Evolutionary conservation across 2,797 vertebrate genomes (phyloP), one percentile per base, ranked within the genome.

Genomic region (Myripristis murdjan): DNA sequence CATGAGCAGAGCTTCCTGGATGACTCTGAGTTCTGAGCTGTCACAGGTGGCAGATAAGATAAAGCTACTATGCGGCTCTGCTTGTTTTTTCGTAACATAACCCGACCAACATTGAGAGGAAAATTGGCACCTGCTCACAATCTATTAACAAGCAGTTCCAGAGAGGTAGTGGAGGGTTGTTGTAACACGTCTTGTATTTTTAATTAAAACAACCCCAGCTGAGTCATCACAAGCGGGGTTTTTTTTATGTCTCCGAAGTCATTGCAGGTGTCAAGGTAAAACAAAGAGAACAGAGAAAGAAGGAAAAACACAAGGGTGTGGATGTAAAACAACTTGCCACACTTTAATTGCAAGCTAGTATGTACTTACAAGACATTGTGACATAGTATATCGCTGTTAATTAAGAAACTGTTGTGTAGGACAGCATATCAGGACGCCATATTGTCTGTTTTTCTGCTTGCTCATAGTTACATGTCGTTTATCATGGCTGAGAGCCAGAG

Each of bases 101-200:
- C 73, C 69, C 80, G 81, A 75, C 51, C 81, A 66, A 23, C 80
- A 84, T 85, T 84, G 64, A 73, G 70, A 73, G 82, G 54, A 83
- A 87, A 87, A 88, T 83, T 91, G 88, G 79, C 88, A 90, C 70
- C 78, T 75, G 78, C 64, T 74, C 77, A 77, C 79, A 82, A 85
- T 68, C 76, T 83, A 86, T 90, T 90, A 89, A 89, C 87, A 83
- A 82, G 82, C 67, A 24, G 77, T 84, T 87, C 81, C 71, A 64
- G 68, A 71, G 69, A 89, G 88, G 79, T 81, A 68, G 85, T 51
- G 67, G 75, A 85, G 57, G 58, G 65, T 66, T 93, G 93, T 88
- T 87, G 83, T 92, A 91, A 91, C 91, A 87, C 26, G 85, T 81
- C 82, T 86, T 92, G 84, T 86, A 91, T 90, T 89, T 92, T 94